These are phyloP conservation scores for Drosophila percnosoma DNA, from an alignment of 2,888 invertebrate genomes.

Conservation along the genomic window DNA sequence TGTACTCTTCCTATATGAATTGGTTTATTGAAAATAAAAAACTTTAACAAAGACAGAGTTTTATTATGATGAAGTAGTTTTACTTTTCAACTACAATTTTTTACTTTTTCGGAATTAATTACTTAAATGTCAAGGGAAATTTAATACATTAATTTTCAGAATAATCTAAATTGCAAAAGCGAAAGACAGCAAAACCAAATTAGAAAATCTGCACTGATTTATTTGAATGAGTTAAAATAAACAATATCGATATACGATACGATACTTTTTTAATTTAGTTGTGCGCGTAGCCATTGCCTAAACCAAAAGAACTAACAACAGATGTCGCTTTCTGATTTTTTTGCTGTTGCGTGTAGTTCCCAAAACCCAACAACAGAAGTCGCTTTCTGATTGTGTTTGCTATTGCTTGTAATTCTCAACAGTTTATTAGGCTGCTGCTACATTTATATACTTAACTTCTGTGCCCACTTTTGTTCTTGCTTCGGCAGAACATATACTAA, in stretches of 20 bases:
- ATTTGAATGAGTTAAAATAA: not conserved
- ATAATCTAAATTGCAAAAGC: not conserved
- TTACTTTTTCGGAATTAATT: not conserved
- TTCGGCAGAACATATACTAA: constrained; percentile 93
- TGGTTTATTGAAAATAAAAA: not conserved
- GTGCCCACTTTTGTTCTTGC: no score
- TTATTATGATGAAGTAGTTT: not conserved
- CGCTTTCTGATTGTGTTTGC: not conserved
- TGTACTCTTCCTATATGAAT: not conserved
- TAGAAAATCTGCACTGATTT: not conserved
- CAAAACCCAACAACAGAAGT: constrained; percentile 15
- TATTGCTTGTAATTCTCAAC: constrained; percentile 63
- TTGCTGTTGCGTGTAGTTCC: no score
- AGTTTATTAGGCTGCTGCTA: fast-evolving
- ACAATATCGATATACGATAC: not conserved
- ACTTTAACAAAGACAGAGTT: not conserved
- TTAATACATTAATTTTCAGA: not conserved
- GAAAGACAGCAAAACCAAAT: not conserved
- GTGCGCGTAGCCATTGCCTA: not conserved
- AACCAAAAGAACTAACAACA: not conserved
- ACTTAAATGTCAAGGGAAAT: not conserved
- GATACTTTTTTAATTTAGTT: not conserved
- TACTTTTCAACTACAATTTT: not conserved
- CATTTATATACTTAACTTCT: constrained; percentile 49
- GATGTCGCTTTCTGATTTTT: no score